These are phyloP conservation scores for Hyppa rectilinea DNA, from an alignment of 2,888 invertebrate species.

Conservation along the genomic window DNA sequence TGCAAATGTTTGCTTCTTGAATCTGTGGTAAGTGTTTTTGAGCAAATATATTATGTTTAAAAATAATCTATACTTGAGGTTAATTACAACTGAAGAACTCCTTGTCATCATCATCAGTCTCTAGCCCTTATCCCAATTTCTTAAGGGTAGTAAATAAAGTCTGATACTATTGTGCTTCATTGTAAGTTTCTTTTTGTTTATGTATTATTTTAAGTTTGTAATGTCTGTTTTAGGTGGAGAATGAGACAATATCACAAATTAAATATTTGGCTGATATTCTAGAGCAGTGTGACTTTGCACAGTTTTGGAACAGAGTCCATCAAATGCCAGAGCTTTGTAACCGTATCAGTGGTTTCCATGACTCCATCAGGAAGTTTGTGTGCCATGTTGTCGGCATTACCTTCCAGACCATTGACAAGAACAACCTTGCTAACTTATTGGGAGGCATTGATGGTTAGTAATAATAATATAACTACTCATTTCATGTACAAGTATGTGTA, in stretches of 20 bases:
- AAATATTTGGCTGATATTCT: slow-evolving; percentile 97
- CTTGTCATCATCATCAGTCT: background rate
- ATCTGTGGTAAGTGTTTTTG: slow-evolving; percentile 82
- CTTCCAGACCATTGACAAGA: slow-evolving; percentile 97
- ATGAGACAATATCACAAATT: slow-evolving; percentile 96
- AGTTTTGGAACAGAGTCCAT: slow-evolving; percentile 96
- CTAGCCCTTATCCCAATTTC: background rate
- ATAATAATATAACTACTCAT: background rate
- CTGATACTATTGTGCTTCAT: background rate
- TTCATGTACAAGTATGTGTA: background rate
- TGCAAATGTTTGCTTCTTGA: slow-evolving; percentile 99
- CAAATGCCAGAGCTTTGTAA: slow-evolving; percentile 94
- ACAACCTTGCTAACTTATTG: slow-evolving; percentile 95
- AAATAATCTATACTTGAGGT: background rate
- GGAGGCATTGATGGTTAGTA: slow-evolving; percentile 96
- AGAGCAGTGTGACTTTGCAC: slow-evolving; percentile 97
- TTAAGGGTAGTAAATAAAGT: background rate
- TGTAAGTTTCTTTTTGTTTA: background rate
- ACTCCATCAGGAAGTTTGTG: slow-evolving; percentile 98
- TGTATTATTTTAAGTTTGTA: background rate
- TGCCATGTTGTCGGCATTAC: slow-evolving; percentile 99
- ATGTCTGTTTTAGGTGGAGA: slow-evolving; percentile 91
- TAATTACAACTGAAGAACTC: background rate
- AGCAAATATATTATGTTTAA: background rate
- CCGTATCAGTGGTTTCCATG: slow-evolving; percentile 97